Evolutionary conservation across 2,797 vertebrate genomes (phyloP), one percentile per base, ranked within the genome.

Genomic region (Spea hammondii): DNA sequence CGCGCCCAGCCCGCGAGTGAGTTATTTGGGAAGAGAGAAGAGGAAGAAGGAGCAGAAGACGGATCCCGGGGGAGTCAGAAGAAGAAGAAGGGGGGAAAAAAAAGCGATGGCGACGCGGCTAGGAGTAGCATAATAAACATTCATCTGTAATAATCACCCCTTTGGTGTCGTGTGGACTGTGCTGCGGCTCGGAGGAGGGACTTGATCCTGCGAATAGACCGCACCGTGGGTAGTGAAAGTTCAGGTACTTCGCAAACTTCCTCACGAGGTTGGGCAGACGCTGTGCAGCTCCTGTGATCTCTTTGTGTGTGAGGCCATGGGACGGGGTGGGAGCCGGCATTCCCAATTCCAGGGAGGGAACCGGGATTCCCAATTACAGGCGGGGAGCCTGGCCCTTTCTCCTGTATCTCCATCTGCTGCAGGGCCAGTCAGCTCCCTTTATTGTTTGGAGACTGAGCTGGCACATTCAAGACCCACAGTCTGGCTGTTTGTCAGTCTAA

Each of bases 181-280:
- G 47, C 72, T 14, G 10, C 57, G 50, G 50, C 53, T 57, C 7
- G 5, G 46, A 51, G 47, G 12, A 44, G 47, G 74, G 69, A 67
- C 60, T 9, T 44, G 50, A 47, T 46, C 71, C 78, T 69, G 14
- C 32, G 65, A 53, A 47, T 9, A 51, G 55, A 70, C 70, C 57
- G 12, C 53, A 47, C 55, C 44, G 74, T 67, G 74, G 60, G 17
- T 50, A 46, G 13, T 13, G 57, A 44, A 54, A 73, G 46, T 82
- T 81, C 54, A 82, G 75, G 79, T 82, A 82, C 62, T 82, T 82
- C 13, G 32, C 8, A 48, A 82, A 82, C 54, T 82, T 74, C 68
- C 1, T 55, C 46, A 8, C 8, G 64, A 54, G 79, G 44, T 47
- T 4, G 62, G 59, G 12, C n/a, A 12, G 14, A n/a, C 10, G 11